Evolutionary conservation across 2,113 vertebrate genomes (phyloP), one percentile per base, ranked within the genome.

Genomic region (Otocyon megalotis): DNA sequence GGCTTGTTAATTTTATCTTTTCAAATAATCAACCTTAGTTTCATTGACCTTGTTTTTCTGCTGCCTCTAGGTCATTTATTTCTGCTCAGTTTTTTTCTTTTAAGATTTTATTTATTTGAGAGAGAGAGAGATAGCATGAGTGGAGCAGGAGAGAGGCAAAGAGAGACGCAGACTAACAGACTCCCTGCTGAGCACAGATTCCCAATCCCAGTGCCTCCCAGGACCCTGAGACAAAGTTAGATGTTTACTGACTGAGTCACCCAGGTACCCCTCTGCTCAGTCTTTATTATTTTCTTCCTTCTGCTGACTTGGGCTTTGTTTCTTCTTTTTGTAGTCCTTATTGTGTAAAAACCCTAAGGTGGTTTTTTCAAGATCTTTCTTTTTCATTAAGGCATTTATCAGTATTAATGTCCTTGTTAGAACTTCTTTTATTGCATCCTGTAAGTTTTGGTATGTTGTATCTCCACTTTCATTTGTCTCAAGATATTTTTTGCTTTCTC

Each of bases 1-100:
- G 12, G 37, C 79, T 79, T 81, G 63, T 63, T 94, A 63, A 74
- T 82, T 88, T 89, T 93, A 76, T 94, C 32, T 82, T 71, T 88
- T 94, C 54, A 60, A 88, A 72, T 24, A 88, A 72, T 13, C 54
- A 62, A 24, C 13, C 62, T 62, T 91, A 80, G 63, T 62, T 89
- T 79, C 26, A 1, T 79, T 79, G 60, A 54, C 43, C n/a, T 77
- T 84, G 14, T 60, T 76, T 72, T 93, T 53, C 11, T 87, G 4
- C 11, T 37, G 17, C 67, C 30, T 93, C 26, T 87, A 53, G 56
- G 30, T 72, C 6, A 74, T 71, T 82, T 56, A 37, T 82, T 72
- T 82, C 76, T 88, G 56, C 76, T 63, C 17, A 54, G 4, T 76
- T 24, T 32, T 56, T 79, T 80, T 17, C 26, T 67, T 80, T n/a